These are phyloP conservation scores for Trichonephila inaurata DNA, from an alignment of 1,140 invertebrate species.

Conservation along the genomic window DNA sequence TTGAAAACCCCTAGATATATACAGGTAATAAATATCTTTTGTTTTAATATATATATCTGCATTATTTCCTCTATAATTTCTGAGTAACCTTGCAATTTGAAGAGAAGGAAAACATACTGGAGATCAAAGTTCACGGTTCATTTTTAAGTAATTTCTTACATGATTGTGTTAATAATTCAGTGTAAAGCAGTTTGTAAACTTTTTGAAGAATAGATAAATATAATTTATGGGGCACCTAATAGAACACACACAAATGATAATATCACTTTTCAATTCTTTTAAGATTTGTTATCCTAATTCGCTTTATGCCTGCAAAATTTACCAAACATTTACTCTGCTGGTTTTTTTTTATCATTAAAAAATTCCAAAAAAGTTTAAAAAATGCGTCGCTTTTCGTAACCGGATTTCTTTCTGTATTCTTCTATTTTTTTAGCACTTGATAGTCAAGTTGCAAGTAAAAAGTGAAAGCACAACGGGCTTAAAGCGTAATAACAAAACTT, in stretches of 20 bases:
- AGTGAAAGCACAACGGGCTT: slow-evolving; percentile 26
- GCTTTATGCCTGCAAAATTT: not conserved
- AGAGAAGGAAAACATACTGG: not conserved
- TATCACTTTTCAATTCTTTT: too few relatives aligned
- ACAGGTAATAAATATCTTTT: too few relatives aligned
- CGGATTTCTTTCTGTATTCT: slow-evolving; percentile 19
- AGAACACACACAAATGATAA: not conserved
- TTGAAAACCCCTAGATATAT: too few relatives aligned
- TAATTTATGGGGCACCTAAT: not conserved
- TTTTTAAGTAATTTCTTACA: too few relatives aligned
- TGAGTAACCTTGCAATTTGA: not conserved
- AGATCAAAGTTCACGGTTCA: not conserved
- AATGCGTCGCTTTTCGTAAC: slow-evolving; percentile 14
- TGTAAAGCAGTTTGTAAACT: not conserved
- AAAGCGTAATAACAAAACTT: not conserved
- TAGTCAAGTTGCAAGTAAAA: slow-evolving; percentile 25
- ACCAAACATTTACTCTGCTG: not conserved
- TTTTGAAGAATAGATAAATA: not conserved
- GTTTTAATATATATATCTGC: too few relatives aligned
- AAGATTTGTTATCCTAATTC: too few relatives aligned
- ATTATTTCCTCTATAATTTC: too few relatives aligned
- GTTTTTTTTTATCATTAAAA: not conserved
- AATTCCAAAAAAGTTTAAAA: too few relatives aligned
- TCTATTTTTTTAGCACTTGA: not conserved
- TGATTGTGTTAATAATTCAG: not conserved